Evolutionary conservation across 2,888 invertebrate species (phyloP), one percentile per base, ranked within the genome.

Genomic region (Neoaliturus tenellus): DNA sequence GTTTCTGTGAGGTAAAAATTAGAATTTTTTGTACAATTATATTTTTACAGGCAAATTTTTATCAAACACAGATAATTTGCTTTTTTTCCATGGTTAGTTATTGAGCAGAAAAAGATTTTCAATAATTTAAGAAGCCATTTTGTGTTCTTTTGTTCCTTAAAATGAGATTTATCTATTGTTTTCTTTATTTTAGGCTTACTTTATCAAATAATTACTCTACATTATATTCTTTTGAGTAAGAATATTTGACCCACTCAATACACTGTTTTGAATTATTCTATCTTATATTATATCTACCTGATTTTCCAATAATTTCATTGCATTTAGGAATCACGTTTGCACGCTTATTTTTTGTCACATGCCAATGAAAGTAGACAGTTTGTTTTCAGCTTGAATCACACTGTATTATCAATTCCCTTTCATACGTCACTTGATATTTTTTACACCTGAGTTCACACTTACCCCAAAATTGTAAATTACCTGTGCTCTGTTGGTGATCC

Each of bases 11-110:
- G 28, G 25, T 69, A 69, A 69, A 69, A 28, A 1, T 69, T 12
- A 69, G 20, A 28, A 31, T 69, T 62, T 69, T 69, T 20, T 31
- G 69, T 25, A 28, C 31, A 69, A 69, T 25, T 69, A 69, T 69
- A n/a, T 69, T 51, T 69, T 69, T 69, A 28, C 1, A 69, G 14
- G 69, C 5, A 69, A 28, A 69, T 31, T 69, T 69, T 69, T 28
- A 69, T 39, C 31, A 31, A 69, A 69, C 12, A 69, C 25, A 69
- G 69, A 31, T 69, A 4, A 69, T 69, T 69, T 69, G 14, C 14
- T 3, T 62, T 62, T 44, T 62, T 62, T 31, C 62, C 20, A 20
- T 20, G 62, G 62, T 17, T 69, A 31, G 14, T 31, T 25, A 31
- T 6, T 69, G 25, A 69, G 25, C 10, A 31, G 17, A 8, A 69